phyloP scores from a whole-genome alignment of 2,113 vertebrate genomes.

The rabbit (Oryctolagus cuniculus) region mOryCun1.1 NC_091438.1:138480001-138480500 shows the following conservation, averaged over 20 bases:
- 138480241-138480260: slow-evolving; percentile 12
- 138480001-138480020: not conserved
- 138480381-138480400: not conserved
- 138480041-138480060: too few relatives aligned
- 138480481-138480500: not conserved
- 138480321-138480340: not conserved
- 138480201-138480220: not conserved
- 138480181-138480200: not conserved
- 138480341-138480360: not conserved
- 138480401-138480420: not conserved
- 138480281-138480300: not conserved
- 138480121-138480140: not conserved
- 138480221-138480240: not conserved
- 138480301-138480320: not conserved
- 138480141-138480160: rapidly evolving
- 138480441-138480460: not conserved
- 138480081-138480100: not conserved
- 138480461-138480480: not conserved
- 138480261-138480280: not conserved
- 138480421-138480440: not conserved
- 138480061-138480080: not conserved
- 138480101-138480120: not conserved
- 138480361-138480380: not conserved
- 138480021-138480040: not conserved
- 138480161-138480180: not conserved